Base-by-base conservation (phyloP, 2,888 invertebrate species). In the Nomada fabriciana region DNA sequence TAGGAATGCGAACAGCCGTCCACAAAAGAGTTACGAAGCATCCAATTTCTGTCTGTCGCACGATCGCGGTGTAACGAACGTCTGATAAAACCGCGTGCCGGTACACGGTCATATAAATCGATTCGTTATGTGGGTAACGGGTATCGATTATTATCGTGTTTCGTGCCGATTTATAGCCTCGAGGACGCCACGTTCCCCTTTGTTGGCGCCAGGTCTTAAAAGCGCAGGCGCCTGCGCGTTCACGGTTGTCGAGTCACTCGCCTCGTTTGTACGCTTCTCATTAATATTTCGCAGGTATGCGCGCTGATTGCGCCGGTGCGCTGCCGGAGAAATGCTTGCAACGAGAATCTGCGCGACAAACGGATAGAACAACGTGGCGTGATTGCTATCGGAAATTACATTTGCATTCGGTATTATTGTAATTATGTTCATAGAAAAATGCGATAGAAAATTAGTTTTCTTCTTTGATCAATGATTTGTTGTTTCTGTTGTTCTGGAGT, bases 141-240 rank as follows among this genome's bases (percentile, higher is more conserved):
- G 82, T 86, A 89, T 90, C 87, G 89, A 90, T 90, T 89, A 89
- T 89, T 89, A 89, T 90, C 86, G 86, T 84, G 83, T 85, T 84
- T 86, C 86, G 85, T 85, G 85, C 83, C 85, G 87, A 89, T 89
- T 89, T 90, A 90, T 88, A 78, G 84, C 83, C 72, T 59, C 69
- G 71, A 73, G 83, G 79, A 76, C 82, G 88, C 82, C 82, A 75
- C 83, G 86, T 87, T 86, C 79, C 82, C 81, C 74, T 85, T 82
- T 83, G 76, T 80, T 89, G 88, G 88, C 88, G 89, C 89, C 88
- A 87, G 74, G 68, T 71, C 77, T 67, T 52, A 52, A 55, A 15
- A n/a, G 69, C 60, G 53, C 47, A 15, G 57, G 43, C 47, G 47
- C 57, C 11, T 47, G 29, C 47, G 64, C 47, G 74, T 9, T n/a